Evolutionary conservation across 1,140 invertebrate genomes (phyloP), one percentile per base, ranked within the genome.

Genomic region (Drosophila simulans): DNA sequence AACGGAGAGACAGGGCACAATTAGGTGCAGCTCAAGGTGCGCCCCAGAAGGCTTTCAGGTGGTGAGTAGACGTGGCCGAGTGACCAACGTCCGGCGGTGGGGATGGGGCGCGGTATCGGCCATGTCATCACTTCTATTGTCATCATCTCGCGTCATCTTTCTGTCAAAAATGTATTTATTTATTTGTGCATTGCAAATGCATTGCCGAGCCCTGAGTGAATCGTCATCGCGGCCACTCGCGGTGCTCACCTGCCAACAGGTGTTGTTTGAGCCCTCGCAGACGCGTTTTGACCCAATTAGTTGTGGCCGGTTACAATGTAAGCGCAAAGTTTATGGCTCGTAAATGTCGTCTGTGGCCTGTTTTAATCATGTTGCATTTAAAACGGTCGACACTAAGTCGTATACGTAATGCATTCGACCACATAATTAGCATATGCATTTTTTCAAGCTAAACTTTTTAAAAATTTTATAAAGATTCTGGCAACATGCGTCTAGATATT

Each of bases 61-160:
- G 63, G 40, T 40, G 51, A 31, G 35, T 39, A 12, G 8, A 54
- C 3, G 12, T 31, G 63, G 42, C 40, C 45, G 22, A 64, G 55
- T 66, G 73, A 60, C 48, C 53, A 74, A 39, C n/a, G 45, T 40
- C 40, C 22, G 22, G 27, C 7, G 8, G 10, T 3, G 48, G 34
- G 27, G 45, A 27, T 5, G 31, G 43, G 39, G 5, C 25, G 17
- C 63, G 56, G 64, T 82, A 75, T 82, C 39, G 64, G 74, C 48
- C 79, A 76, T 72, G 83, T 88, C 79, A 88, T 86, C 83, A 75
- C 74, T 82, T 86, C 83, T 86, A 86, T 86, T 86, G 83, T 86
- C 83, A 71, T 81, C 81, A 82, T 74, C 79, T 54, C 62, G 78
- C 70, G 79, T 81, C 80, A 84, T 85, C 77, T 66, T 77, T 82